A percentile compares a stretch with the other conserved stretches of the same genome.
Conservation (phyloP, 2,888 invertebrate genomes). For the Cephus spinipes region DNA sequence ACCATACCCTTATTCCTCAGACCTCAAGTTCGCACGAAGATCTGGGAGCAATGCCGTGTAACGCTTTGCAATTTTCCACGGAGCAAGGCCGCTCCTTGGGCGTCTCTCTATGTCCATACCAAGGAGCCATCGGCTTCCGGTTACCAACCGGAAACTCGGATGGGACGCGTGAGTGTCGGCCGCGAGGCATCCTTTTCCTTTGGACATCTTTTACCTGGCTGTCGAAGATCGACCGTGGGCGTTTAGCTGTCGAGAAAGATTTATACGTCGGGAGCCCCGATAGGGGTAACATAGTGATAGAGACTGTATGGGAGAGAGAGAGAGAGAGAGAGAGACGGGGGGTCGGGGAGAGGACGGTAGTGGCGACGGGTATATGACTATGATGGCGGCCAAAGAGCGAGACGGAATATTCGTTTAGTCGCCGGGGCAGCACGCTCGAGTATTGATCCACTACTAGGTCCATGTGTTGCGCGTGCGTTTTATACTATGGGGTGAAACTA, state of each 20-base stretch:
- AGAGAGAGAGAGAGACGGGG: conserved; percentile 11
- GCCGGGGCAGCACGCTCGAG: conserved; percentile 34
- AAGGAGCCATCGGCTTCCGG: neutral
- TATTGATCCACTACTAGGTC: conserved; percentile 64
- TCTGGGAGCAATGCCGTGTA: neutral
- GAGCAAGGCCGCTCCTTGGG: neutral
- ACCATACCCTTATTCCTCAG: neutral
- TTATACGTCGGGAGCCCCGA: neutral
- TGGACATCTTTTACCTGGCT: neutral
- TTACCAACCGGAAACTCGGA: neutral
- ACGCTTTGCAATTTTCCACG: neutral
- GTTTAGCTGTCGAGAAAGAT: neutral
- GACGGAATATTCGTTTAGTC: conserved; percentile 22
- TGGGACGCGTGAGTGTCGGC: neutral
- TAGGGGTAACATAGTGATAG: conserved; percentile 12
- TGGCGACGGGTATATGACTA: neutral
- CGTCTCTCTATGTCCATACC: neutral
- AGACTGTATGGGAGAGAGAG: conserved; percentile 17
- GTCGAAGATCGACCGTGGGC: conserved; percentile 3
- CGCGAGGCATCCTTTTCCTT: neutral
- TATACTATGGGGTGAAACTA: conserved; percentile 16
- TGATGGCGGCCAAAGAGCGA: neutral
- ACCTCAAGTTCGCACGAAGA: neutral
- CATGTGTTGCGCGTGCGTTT: conserved; percentile 63
- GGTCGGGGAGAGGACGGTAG: neutral